These are phyloP conservation scores for Eupithecia subfuscata DNA, from an alignment of 2,888 invertebrate genomes.

Conservation along the genomic window DNA sequence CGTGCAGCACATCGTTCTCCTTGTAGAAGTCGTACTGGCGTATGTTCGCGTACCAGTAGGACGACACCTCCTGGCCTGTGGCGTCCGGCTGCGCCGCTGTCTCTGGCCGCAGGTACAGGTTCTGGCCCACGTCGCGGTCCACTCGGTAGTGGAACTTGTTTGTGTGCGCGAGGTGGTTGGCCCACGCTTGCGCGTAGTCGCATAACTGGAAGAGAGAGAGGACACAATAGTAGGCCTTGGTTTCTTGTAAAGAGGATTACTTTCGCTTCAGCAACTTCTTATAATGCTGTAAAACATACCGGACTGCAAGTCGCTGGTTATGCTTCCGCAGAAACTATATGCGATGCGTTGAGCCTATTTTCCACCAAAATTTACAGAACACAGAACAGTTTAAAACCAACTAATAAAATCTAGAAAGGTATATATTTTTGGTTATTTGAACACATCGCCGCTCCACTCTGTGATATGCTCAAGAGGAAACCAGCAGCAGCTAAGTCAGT, in stretches of 20 bases:
- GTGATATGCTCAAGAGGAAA: background rate
- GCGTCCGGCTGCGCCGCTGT: slow-evolving; percentile 87
- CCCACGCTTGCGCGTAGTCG: slow-evolving; percentile 93
- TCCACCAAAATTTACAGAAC: no score
- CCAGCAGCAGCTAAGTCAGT: background rate
- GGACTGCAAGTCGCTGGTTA: no score
- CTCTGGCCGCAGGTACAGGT: slow-evolving; percentile 89
- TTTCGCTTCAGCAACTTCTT: no score
- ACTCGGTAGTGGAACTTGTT: slow-evolving; percentile 91
- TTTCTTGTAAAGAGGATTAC: no score
- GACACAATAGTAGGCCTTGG: no score
- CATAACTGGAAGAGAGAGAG: slow-evolving; percentile 84
- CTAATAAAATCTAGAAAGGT: no score
- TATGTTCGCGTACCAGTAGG: slow-evolving; percentile 92
- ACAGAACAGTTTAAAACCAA: no score
- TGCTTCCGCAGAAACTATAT: no score
- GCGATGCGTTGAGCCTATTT: no score
- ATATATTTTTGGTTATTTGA: no score
- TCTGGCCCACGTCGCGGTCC: slow-evolving; percentile 91
- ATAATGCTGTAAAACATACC: no score
- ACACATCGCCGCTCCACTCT: no score
- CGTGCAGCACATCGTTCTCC: slow-evolving; percentile 88
- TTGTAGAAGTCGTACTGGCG: slow-evolving; percentile 90
- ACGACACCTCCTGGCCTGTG: slow-evolving; percentile 91
- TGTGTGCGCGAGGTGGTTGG: slow-evolving; percentile 92